A percentile compares a stretch with the other conserved stretches of the same genome.
Evolutionary conservation across 1,140 invertebrate species (phyloP).

Genomic region (Forficula auricularia): DNA sequence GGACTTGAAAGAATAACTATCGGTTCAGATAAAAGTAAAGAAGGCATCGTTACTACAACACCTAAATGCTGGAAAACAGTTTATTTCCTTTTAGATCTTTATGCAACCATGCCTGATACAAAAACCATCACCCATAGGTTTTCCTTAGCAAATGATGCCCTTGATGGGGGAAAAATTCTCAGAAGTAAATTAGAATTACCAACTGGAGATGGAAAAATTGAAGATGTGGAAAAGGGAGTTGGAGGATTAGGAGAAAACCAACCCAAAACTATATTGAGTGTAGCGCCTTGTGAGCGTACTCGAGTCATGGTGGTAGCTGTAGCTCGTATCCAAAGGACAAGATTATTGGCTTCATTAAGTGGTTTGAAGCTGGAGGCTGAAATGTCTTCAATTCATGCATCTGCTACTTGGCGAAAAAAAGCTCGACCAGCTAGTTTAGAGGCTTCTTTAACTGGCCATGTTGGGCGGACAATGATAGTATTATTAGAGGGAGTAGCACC

Average conservation of each 20-base stretch:
- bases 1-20: constrained; percentile 33
- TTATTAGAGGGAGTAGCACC: constrained; percentile 76
- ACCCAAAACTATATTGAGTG: constrained; percentile 18
- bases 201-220: constrained; percentile 22
- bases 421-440: constrained; percentile 51
- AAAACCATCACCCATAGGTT: constrained; percentile 61
- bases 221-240: constrained; percentile 28
- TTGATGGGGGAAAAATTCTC: constrained; percentile 30
- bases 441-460: constrained; percentile 74
- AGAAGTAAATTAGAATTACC: constrained; percentile 33
- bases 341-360: constrained; percentile 74
- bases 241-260: constrained; percentile 11
- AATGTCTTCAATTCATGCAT: constrained; percentile 65
- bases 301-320: constrained; percentile 65
- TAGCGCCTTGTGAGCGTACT: constrained; percentile 32
- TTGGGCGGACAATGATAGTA: constrained; percentile 82
- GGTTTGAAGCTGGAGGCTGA: constrained; percentile 84
- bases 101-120: constrained; percentile 84
- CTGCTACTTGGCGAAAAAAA: constrained; percentile 60
- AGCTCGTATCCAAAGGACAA: constrained; percentile 71
- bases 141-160: constrained; percentile 27
- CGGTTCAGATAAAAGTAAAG: constrained; percentile 9
- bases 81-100: constrained; percentile 78
- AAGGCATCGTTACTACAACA: constrained; percentile 22
- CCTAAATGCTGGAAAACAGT: constrained; percentile 88